A percentile compares a stretch with the other conserved stretches of the same genome.
Conservation (phyloP, 1,140 invertebrate species). For the Sitophilus oryzae region DNA sequence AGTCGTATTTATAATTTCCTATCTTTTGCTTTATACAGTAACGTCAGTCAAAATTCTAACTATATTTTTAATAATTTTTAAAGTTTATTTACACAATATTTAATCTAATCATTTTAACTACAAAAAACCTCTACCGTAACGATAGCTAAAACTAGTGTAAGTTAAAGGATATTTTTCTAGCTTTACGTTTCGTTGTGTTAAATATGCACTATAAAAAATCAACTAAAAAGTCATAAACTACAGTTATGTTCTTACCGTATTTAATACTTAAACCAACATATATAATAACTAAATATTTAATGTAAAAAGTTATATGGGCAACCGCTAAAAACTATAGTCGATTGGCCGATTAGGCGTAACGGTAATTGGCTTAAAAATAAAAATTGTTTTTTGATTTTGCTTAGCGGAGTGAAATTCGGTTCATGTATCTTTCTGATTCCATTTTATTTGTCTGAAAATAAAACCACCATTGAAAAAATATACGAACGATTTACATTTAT, state of each 20-base stretch:
- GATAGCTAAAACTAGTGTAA: not conserved
- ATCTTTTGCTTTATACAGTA: no score
- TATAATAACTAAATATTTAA: no score
- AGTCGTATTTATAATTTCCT: not conserved
- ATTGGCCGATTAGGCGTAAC: not conserved
- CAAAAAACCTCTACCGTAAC: not conserved
- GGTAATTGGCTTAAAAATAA: not conserved
- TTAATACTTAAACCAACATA: no score
- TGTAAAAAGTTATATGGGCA: no score
- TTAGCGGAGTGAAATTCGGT: slow-evolving; percentile 2
- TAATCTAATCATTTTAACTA: not conserved
- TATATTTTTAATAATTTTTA: no score
- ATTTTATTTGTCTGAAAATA: not conserved
- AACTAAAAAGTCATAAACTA: no score
- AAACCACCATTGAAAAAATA: not conserved
- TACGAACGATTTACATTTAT: no score
- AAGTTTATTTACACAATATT: no score
- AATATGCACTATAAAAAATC: no score
- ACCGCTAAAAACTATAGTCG: not conserved
- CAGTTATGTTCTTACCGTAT: no score
- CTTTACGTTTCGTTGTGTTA: slow-evolving; percentile 2
- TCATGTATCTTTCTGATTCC: slow-evolving; percentile 6
- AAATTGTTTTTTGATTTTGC: not conserved
- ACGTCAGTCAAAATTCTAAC: not conserved
- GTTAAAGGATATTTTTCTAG: not conserved